Conservation (phyloP, 2,888 invertebrate genomes). For the Campoletis raptor region DNA sequence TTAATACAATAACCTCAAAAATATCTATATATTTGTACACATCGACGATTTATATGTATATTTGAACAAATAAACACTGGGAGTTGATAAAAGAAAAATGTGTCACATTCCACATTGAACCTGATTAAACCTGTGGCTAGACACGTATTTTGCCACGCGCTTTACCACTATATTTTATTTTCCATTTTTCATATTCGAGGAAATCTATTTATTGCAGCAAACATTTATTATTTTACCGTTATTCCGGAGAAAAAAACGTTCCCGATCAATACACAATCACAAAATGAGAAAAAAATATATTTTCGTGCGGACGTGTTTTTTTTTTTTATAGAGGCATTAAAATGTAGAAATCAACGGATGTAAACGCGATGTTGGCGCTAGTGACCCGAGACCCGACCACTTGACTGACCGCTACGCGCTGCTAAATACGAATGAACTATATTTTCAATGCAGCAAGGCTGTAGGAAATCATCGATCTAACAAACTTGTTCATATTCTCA, state of each 20-base stretch:
- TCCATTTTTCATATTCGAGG: too few species aligned
- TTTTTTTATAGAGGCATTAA: neutral
- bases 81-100: neutral
- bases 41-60: neutral
- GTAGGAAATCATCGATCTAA: slow-evolving; percentile 31
- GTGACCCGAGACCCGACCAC: slow-evolving; percentile 10
- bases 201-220: neutral
- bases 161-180: slow-evolving; percentile 1
- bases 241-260: neutral
- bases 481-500: neutral
- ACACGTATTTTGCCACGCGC: slow-evolving; percentile 7
- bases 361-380: neutral
- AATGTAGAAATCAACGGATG: neutral
- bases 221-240: neutral
- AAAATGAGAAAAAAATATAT: neutral
- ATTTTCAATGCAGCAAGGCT: slow-evolving; percentile 29
- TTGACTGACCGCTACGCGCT: neutral
- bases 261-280: neutral
- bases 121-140: neutral
- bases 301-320: neutral
- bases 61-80: neutral
- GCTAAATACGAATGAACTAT: neutral
- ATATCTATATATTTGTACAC: neutral
- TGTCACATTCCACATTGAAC: neutral
- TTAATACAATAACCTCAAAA: neutral